Percentiles rank a stretch among this genome's conserved stretches.
These are phyloP conservation scores for Hemaris fuciformis DNA, from an alignment of 2,888 invertebrate genomes.

Conservation along the genomic window DNA sequence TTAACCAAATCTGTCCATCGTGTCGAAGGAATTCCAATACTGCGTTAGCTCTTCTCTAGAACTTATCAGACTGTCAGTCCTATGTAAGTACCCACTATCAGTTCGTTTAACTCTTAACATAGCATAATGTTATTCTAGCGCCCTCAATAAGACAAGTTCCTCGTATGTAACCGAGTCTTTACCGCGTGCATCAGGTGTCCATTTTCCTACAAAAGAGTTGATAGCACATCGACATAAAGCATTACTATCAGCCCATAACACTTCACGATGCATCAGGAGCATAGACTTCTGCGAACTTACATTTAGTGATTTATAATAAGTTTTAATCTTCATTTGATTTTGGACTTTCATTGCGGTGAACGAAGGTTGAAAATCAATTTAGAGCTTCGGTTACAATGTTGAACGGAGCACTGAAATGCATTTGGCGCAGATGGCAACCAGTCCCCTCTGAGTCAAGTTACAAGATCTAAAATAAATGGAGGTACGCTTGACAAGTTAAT, in stretches of 20 bases:
- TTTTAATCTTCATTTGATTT: slow-evolving; percentile 7
- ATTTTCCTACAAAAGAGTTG: slow-evolving; percentile 19
- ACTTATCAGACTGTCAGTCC: too few relatives aligned
- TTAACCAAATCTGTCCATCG: too few relatives aligned
- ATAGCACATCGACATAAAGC: slow-evolving; percentile 21
- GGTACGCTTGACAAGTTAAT: slow-evolving; percentile 49
- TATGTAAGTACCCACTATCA: too few relatives aligned
- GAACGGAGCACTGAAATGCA: slow-evolving; percentile 36
- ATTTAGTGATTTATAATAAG: slow-evolving; percentile 6
- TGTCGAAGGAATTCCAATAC: too few relatives aligned
- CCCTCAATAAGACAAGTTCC: not conserved
- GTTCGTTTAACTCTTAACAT: too few relatives aligned
- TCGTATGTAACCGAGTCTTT: not conserved
- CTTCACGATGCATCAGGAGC: slow-evolving; percentile 26
- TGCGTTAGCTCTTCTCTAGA: too few relatives aligned
- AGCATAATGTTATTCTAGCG: not conserved
- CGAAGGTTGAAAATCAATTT: slow-evolving; percentile 12
- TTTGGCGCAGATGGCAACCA: slow-evolving; percentile 57
- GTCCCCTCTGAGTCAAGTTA: slow-evolving; percentile 39
- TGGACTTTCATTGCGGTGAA: rapidly evolving
- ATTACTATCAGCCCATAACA: slow-evolving; percentile 21
- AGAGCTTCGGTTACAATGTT: not conserved
- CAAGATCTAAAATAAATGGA: slow-evolving; percentile 43
- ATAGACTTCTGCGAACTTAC: slow-evolving; percentile 9
- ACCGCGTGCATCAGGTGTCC: slow-evolving; percentile 23